phyloP scores from a whole-genome alignment of 1,140 invertebrate species.

The Ceratina japonica region DNA sequence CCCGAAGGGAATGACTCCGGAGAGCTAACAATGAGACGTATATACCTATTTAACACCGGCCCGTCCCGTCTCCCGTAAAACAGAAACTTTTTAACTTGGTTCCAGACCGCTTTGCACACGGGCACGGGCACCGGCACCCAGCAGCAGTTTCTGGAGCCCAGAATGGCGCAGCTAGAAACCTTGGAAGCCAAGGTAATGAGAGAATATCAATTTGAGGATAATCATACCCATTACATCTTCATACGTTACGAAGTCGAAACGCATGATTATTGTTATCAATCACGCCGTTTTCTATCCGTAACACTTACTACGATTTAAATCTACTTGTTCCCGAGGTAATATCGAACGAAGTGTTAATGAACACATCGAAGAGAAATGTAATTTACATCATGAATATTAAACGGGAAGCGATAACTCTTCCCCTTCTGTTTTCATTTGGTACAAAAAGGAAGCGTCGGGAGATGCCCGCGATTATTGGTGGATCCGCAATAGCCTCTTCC shows the following conservation, averaged over 20 bases:
- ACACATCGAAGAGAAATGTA: too few relatives aligned
- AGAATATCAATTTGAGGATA: conserved; percentile 11
- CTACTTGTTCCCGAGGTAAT: too few relatives aligned
- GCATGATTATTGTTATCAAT: too few relatives aligned
- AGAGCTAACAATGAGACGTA: too few relatives aligned
- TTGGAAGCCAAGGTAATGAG: conserved; percentile 87
- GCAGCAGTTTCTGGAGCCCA: conserved; percentile 76
- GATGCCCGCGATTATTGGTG: conserved; percentile 63
- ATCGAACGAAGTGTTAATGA: too few relatives aligned
- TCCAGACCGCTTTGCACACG: conserved; percentile 74
- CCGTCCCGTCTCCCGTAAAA: not conserved
- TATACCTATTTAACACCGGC: not conserved
- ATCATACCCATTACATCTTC: too few relatives aligned
- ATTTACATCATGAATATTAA: too few relatives aligned
- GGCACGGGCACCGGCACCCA: conserved; percentile 65
- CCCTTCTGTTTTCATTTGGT: not conserved
- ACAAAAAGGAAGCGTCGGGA: conserved; percentile 30
- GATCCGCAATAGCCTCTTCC: conserved; percentile 55
- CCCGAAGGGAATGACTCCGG: too few relatives aligned
- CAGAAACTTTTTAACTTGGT: conserved; percentile 10
- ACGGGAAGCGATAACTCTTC: too few relatives aligned
- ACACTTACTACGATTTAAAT: too few relatives aligned
- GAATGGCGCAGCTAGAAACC: conserved; percentile 87
- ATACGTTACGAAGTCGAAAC: too few relatives aligned
- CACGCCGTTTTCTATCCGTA: too few relatives aligned